Evolutionary conservation across 2,113 vertebrate species (phyloP).

Genomic region (Lonchura striata): DNA sequence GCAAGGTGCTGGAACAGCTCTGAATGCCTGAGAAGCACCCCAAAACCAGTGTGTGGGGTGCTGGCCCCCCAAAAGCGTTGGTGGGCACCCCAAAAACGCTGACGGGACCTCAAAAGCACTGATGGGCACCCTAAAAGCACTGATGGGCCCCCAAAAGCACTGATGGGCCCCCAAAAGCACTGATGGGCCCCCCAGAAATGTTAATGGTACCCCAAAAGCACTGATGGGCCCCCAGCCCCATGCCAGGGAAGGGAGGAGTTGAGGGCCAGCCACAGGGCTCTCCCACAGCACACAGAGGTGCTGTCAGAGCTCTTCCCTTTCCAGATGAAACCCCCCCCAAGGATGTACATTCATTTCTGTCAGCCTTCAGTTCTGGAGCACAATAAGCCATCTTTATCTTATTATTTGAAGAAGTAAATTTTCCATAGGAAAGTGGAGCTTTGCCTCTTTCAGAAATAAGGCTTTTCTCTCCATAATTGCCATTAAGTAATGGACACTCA

Average conservation of each 20-base stretch:
- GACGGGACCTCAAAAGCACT: too few species aligned
- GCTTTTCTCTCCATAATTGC: not conserved
- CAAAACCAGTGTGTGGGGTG: too few species aligned
- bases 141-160: too few species aligned
- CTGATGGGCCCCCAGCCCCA: fast-evolving
- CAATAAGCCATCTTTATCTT: not conserved
- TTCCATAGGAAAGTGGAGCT: not conserved
- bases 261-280: fast-evolving
- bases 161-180: too few species aligned
- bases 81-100: too few species aligned
- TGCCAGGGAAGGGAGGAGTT: fast-evolving
- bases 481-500: not conserved
- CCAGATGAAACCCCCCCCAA: not conserved
- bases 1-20: too few species aligned
- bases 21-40: too few species aligned
- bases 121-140: too few species aligned
- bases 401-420: not conserved
- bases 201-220: too few species aligned
- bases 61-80: too few species aligned
- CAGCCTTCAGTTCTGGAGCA: not conserved
- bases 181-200: too few species aligned
- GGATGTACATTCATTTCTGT: not conserved
- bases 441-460: not conserved
- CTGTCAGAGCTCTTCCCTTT: not conserved
- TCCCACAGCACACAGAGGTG: fast-evolving